Conservation (phyloP, 2,113 vertebrate genomes). For the Paedocypris sp. region DNA sequence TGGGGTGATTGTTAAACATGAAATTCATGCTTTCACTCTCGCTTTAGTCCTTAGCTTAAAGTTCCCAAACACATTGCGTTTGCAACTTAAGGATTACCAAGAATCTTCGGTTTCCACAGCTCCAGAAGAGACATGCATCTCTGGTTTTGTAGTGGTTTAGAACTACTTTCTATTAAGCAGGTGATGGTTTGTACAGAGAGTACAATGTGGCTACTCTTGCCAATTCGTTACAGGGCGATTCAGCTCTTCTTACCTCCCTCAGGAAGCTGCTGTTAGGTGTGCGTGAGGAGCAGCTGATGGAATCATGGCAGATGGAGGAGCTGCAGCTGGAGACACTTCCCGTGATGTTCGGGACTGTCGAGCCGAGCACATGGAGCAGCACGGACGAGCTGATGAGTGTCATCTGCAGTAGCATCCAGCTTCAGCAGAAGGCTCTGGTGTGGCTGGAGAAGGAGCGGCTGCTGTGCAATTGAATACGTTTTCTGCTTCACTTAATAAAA, state of each 20-base stretch:
- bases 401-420: conserved; percentile 47
- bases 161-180: too few species aligned
- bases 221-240: too few species aligned
- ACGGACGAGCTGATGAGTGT: conserved; percentile 55
- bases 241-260: background rate
- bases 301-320: conserved; percentile 54
- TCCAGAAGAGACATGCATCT: too few species aligned
- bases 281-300: conserved; percentile 50
- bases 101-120: too few species aligned
- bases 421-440: conserved; percentile 56
- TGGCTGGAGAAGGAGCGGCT: conserved; percentile 61
- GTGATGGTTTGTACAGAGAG: too few species aligned
- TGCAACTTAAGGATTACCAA: too few species aligned
- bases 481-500: background rate
- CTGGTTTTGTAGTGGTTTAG: too few species aligned
- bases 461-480: conserved; percentile 22
- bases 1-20: too few species aligned
- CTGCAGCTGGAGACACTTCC: conserved; percentile 61
- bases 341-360: conserved; percentile 52
- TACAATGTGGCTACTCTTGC: too few species aligned
- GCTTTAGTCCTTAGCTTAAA: too few species aligned
- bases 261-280: conserved; percentile 58
- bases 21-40: too few species aligned
- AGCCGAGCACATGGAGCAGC: conserved; percentile 56
- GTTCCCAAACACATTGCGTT: too few species aligned